Evolutionary conservation across 2,113 vertebrate species (phyloP).

Genomic region (Chaenogobius annularis): DNA sequence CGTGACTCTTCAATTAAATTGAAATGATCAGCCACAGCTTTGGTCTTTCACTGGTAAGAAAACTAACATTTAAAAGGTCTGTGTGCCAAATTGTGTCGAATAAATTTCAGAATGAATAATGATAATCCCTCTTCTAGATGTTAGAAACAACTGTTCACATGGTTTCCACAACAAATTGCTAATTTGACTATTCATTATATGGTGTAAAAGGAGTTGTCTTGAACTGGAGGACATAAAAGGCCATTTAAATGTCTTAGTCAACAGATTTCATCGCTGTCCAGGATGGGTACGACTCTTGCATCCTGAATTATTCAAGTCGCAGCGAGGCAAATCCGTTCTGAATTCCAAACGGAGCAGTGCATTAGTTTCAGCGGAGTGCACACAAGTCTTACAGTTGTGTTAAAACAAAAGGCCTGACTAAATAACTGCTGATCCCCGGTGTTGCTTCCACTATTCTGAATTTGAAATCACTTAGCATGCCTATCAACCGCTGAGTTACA

Average conservation of each 20-base stretch:
- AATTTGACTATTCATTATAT: no score
- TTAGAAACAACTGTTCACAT: no score
- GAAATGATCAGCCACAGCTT: constrained; percentile 19
- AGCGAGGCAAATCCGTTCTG: constrained; percentile 33
- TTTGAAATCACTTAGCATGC: constrained; percentile 40
- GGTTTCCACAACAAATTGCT: no score
- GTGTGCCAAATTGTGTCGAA: neutral
- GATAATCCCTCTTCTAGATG: no score
- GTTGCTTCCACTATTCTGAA: constrained; percentile 24
- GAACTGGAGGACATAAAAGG: no score
- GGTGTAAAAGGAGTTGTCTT: no score
- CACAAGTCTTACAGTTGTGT: constrained; percentile 28
- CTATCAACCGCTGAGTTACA: constrained; percentile 14
- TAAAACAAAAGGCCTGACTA: constrained; percentile 42
- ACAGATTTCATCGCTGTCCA: constrained; percentile 24
- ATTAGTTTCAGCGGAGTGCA: constrained; percentile 50
- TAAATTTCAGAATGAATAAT: no score
- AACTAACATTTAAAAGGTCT: constrained; percentile 11
- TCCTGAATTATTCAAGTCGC: constrained; percentile 59
- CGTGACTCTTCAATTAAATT: constrained; percentile 23
- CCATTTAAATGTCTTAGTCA: constrained; percentile 23
- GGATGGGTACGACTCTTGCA: constrained; percentile 20
- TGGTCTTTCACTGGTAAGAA: constrained; percentile 3
- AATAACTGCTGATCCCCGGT: constrained; percentile 36
- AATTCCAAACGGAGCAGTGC: constrained; percentile 42